Base-by-base conservation (phyloP, 2,888 invertebrate species). In the Lagria hirta region DNA sequence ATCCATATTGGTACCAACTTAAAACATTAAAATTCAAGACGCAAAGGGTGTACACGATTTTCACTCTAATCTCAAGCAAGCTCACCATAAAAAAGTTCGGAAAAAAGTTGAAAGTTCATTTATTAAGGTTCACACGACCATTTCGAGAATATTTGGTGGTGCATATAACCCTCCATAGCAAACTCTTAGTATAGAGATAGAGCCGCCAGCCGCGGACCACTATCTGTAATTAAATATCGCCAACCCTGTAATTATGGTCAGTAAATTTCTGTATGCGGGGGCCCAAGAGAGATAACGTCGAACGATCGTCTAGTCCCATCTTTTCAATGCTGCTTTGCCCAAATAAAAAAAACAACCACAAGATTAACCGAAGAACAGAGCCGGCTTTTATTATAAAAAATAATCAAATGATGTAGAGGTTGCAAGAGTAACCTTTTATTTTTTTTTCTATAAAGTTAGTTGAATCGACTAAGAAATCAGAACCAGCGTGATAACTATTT, bases 241-340 rank as follows among this genome's bases (percentile, higher is more conserved):
- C 79, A 80, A 84, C 84, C 84, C 84, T 84, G 81, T 84, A 84
- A 85, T 85, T 85, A 85, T 81, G 83, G 83, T 78, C 84, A 83
- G 84, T 85, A 85, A 85, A 85, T 85, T 81, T 81, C 79, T 79
- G 78, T 81, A 81, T 79, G 79, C 78, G 79, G 75, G 70, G 73
- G 73, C 77, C 77, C 65, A 56, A 53, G 58, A 55, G 70, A 72
- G 74, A 73, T 75, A 73, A 71, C 70, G 70, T 67, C 67, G 65
- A 38, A 37, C 32, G 67, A 69, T 69, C 71, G 72, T 69, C 73
- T 71, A 70, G 73, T 65, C 67, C 63, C 64, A 66, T 68, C 66
- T 62, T 57, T 58, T 41, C n/a, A n/a, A n/a, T n/a, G n/a, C 38
- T 40, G 48, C 23, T 28, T 28, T 38, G 12, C 29, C 38, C 43